Conservation (phyloP, 2,888 invertebrate species). For the Petrolisthes manimaculis region DNA sequence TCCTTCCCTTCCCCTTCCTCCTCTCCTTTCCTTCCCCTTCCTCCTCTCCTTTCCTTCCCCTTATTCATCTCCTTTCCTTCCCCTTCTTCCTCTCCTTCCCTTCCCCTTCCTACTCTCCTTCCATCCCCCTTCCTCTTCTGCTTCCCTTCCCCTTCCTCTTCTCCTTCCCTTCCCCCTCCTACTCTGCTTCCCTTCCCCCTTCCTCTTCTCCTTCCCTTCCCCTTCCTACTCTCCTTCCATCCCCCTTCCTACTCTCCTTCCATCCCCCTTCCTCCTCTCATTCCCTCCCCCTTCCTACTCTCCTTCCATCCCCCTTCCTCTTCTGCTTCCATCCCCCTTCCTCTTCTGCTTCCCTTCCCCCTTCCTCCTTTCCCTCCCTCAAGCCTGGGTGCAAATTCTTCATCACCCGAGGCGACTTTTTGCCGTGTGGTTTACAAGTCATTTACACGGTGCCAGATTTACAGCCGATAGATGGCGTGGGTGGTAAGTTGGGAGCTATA, state of each 20-base stretch:
- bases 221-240: not conserved
- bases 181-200: not conserved
- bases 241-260: not conserved
- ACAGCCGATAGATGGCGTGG: not conserved
- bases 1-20: not conserved
- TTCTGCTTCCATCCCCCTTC: too few relatives aligned
- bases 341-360: not conserved
- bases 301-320: not conserved
- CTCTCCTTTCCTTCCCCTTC: not conserved
- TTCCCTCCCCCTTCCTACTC: not conserved
- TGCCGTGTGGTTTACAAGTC: not conserved
- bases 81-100: not conserved
- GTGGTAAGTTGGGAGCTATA: not conserved
- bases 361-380: not conserved
- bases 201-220: not conserved
- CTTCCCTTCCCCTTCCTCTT: not conserved
- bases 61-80: not conserved
- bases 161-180: not conserved
- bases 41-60: not conserved
- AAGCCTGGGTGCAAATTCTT: too few relatives aligned
- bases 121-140: not conserved
- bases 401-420: too few relatives aligned
- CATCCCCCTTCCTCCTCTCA: not conserved
- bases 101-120: not conserved
- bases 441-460: slow-evolving; percentile 3